These are phyloP conservation scores for Amblyopsis rosae DNA, from an alignment of 2,113 vertebrate species.

Conservation along the genomic window DNA sequence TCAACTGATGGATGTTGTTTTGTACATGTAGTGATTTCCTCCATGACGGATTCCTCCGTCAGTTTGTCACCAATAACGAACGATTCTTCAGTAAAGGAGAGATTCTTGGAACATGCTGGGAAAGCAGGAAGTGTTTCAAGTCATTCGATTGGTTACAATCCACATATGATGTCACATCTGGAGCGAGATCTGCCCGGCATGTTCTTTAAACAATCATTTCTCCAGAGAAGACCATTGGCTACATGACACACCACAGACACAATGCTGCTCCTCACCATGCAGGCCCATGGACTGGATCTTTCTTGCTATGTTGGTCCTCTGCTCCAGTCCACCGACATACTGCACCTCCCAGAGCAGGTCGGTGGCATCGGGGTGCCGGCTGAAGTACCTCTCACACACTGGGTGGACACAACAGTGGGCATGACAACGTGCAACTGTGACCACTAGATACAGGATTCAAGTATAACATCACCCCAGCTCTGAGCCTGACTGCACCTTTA, in stretches of 20 bases:
- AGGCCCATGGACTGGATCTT: constrained; percentile 66
- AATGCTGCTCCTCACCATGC: constrained; percentile 64
- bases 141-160: background rate
- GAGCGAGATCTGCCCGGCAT: no score
- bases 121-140: constrained; percentile 14
- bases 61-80: constrained; percentile 27
- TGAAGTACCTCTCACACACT: constrained; percentile 87
- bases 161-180: no score
- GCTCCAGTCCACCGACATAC: constrained; percentile 77
- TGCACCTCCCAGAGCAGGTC: constrained; percentile 86
- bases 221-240: no score
- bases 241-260: no score
- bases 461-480: no score
- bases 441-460: no score
- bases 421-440: background rate
- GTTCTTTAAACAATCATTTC: no score
- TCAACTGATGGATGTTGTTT: constrained; percentile 24
- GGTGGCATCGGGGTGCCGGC: constrained; percentile 78
- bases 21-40: constrained; percentile 13
- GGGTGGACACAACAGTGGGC: constrained; percentile 8
- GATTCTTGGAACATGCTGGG: constrained; percentile 38
- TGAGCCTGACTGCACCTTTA: no score
- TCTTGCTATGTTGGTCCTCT: constrained; percentile 74
- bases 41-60: constrained; percentile 17
- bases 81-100: constrained; percentile 34